These are phyloP conservation scores for Buceros bicornis DNA, from an alignment of 2,797 vertebrate species.

Conservation along the genomic window DNA sequence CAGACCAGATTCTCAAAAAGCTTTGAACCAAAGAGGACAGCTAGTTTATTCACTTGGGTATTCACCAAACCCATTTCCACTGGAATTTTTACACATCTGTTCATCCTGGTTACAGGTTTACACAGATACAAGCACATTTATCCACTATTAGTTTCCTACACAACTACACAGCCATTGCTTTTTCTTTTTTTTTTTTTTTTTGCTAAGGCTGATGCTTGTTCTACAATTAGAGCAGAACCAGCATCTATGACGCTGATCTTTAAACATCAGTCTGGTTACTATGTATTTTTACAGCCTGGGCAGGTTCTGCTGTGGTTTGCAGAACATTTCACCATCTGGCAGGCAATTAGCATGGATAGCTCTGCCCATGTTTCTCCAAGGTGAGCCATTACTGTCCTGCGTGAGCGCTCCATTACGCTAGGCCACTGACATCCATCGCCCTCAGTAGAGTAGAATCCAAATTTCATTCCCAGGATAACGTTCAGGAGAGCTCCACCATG, in stretches of 20 bases:
- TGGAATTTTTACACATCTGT: neutral
- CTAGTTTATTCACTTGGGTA: neutral
- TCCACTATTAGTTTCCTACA: neutral
- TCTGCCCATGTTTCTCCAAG: neutral
- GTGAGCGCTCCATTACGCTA: neutral
- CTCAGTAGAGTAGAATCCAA: neutral
- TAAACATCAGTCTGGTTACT: neutral
- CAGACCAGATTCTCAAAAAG: neutral
- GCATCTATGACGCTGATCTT: slow-evolving; percentile 2
- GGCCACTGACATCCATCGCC: neutral
- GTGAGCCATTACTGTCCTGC: neutral
- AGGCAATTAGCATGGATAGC: slow-evolving; percentile 10
- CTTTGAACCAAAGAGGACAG: neutral
- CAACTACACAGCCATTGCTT: neutral
- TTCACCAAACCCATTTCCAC: neutral
- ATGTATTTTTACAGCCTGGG: neutral
- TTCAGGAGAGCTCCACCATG: neutral
- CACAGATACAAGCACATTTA: neutral
- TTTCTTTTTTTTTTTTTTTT: neutral
- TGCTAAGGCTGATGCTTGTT: neutral
- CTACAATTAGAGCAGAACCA: neutral
- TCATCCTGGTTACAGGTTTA: neutral
- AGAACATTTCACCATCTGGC: slow-evolving; percentile 22
- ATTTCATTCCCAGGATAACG: neutral
- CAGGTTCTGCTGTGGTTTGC: slow-evolving; percentile 12